Conservation (phyloP, 2,797 vertebrate genomes). For the Astyanax mexicanus region DNA sequence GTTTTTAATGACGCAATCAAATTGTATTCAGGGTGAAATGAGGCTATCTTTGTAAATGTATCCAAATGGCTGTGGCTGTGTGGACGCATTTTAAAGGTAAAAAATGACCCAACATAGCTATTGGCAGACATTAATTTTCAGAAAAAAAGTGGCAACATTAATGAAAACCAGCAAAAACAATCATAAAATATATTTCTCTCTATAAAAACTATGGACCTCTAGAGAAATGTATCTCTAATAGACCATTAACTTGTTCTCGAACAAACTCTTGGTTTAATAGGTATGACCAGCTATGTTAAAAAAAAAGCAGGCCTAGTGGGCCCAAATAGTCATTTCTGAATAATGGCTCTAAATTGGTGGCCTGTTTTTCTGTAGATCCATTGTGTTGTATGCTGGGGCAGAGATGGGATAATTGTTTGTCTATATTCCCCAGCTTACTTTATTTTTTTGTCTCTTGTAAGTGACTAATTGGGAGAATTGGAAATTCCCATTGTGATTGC, state of each 20-base stretch:
- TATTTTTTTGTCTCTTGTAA: background rate
- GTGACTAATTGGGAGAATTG: too few species aligned
- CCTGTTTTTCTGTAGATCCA: background rate
- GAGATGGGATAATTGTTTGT: slow-evolving; percentile 28
- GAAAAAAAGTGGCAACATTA: too few species aligned
- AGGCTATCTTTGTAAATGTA: too few species aligned
- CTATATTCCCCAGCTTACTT: slow-evolving; percentile 27
- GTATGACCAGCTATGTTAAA: background rate
- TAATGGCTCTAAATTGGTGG: background rate
- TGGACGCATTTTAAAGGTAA: too few species aligned
- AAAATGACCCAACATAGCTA: too few species aligned
- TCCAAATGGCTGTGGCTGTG: too few species aligned
- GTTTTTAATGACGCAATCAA: too few species aligned
- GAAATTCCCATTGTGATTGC: too few species aligned
- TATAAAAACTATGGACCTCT: background rate
- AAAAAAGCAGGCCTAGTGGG: background rate
- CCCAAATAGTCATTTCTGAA: background rate
- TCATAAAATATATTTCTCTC: background rate
- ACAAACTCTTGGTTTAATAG: background rate
- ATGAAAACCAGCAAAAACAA: too few species aligned
- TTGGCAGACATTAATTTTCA: too few species aligned
- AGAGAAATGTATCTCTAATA: background rate
- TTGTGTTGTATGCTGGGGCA: background rate
- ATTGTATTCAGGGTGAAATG: too few species aligned
- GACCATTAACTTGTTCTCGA: background rate